These are phyloP conservation scores for Apoda limacodes DNA, from an alignment of 2,888 invertebrate species.

Conservation along the genomic window DNA sequence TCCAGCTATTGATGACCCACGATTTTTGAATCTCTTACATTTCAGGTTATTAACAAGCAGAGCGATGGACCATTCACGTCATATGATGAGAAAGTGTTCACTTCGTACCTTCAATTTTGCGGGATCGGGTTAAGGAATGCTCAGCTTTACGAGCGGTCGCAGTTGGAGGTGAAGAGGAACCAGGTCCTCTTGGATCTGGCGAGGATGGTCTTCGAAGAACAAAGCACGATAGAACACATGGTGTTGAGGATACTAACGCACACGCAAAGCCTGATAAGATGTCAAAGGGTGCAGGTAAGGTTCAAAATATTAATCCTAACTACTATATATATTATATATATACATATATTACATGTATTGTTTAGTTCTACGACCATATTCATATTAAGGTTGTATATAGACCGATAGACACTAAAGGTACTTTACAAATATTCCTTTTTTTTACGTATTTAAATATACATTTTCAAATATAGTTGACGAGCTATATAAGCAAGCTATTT, in stretches of 20 bases:
- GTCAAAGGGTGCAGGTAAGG: constrained; percentile 93
- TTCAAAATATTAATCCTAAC: too few relatives aligned
- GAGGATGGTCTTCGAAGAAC: constrained; percentile 97
- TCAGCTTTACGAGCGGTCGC: constrained; percentile 95
- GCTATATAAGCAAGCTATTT: too few relatives aligned
- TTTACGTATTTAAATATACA: too few relatives aligned
- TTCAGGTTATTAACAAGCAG: constrained; percentile 89
- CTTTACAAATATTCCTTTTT: too few relatives aligned
- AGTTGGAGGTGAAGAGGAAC: constrained; percentile 94
- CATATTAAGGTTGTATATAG: too few relatives aligned
- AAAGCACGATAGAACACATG: constrained; percentile 96
- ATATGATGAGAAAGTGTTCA: constrained; percentile 91
- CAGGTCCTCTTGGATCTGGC: constrained; percentile 94
- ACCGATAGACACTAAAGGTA: too few relatives aligned
- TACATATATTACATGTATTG: too few relatives aligned
- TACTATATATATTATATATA: too few relatives aligned
- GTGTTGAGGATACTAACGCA: constrained; percentile 93
- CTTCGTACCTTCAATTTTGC: constrained; percentile 95
- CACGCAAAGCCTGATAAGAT: constrained; percentile 93
- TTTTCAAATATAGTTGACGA: too few relatives aligned
- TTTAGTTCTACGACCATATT: too few relatives aligned
- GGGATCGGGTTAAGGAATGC: constrained; percentile 96
- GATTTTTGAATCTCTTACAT: constrained; percentile 15
- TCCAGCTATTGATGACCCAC: constrained; percentile 10
- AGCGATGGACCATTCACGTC: constrained; percentile 85